Evolutionary conservation across 2,797 vertebrate species (phyloP).

Genomic region (Arremon aurantiirostris): DNA sequence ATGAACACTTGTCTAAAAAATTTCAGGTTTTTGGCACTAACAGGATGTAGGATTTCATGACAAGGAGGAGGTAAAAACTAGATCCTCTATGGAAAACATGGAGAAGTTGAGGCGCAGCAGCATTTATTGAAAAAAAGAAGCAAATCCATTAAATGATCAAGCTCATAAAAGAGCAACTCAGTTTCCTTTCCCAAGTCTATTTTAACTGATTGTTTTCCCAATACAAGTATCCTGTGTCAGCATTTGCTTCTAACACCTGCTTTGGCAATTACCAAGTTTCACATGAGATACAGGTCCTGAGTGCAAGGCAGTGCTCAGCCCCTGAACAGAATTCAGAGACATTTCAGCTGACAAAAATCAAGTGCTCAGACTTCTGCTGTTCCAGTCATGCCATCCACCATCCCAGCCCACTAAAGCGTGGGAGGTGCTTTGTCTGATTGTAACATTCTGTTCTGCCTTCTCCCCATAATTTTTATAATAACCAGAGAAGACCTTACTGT

Average conservation of each 20-base stretch:
- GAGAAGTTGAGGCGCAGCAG: neutral
- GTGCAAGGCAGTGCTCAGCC: neutral
- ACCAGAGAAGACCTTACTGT: neutral
- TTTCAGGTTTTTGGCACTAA: neutral
- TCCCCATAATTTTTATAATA: neutral
- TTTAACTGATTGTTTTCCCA: neutral
- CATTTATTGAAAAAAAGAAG: neutral
- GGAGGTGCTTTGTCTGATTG: neutral
- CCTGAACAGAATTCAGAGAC: neutral
- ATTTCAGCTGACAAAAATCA: neutral
- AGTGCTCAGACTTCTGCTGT: neutral
- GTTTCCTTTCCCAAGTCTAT: neutral
- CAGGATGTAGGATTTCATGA: neutral
- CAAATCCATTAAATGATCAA: neutral
- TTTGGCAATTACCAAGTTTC: neutral
- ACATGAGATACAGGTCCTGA: accelerated
- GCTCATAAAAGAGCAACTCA: neutral
- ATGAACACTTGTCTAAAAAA: neutral
- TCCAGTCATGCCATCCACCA: neutral
- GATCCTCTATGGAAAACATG: accelerated
- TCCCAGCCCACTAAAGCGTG: accelerated
- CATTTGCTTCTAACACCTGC: neutral
- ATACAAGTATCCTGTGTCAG: neutral
- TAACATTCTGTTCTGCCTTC: neutral
- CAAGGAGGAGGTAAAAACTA: neutral